Conservation (phyloP, 2,113 vertebrate genomes). For the Onychostruthus taczanowskii region DNA sequence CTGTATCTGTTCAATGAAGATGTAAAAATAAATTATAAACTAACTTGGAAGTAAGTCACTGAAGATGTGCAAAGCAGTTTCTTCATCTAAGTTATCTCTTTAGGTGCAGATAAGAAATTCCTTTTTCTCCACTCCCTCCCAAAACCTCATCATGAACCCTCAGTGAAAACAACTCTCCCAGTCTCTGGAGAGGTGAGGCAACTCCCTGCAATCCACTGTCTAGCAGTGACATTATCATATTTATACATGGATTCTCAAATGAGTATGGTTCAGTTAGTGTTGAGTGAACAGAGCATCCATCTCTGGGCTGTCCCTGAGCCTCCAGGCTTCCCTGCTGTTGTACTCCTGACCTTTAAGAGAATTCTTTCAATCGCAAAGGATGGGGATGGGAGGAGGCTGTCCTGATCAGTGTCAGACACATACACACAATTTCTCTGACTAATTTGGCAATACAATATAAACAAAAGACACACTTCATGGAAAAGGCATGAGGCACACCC, state of each 20-base stretch:
- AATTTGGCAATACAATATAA: background rate
- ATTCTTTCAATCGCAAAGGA: background rate
- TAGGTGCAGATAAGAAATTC: conserved; percentile 12
- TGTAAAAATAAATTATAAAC: background rate
- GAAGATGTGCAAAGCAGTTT: background rate
- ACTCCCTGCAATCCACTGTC: background rate
- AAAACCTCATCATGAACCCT: background rate
- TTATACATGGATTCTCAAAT: background rate
- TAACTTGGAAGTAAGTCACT: background rate
- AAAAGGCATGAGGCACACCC: conserved; percentile 49
- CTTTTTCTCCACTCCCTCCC: background rate
- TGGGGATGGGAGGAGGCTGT: background rate
- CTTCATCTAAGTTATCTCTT: background rate
- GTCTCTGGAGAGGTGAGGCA: background rate
- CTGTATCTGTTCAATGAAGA: background rate
- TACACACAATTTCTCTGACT: background rate
- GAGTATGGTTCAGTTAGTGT: background rate
- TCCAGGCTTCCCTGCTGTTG: background rate
- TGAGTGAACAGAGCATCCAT: background rate
- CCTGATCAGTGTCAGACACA: background rate
- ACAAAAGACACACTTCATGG: conserved; percentile 6
- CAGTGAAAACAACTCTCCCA: background rate
- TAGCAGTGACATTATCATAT: background rate
- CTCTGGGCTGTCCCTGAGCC: background rate
- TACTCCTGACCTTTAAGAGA: background rate